These are phyloP conservation scores for Rhodinocichla rosea DNA, from an alignment of 2,113 vertebrate genomes.

Conservation along the genomic window DNA sequence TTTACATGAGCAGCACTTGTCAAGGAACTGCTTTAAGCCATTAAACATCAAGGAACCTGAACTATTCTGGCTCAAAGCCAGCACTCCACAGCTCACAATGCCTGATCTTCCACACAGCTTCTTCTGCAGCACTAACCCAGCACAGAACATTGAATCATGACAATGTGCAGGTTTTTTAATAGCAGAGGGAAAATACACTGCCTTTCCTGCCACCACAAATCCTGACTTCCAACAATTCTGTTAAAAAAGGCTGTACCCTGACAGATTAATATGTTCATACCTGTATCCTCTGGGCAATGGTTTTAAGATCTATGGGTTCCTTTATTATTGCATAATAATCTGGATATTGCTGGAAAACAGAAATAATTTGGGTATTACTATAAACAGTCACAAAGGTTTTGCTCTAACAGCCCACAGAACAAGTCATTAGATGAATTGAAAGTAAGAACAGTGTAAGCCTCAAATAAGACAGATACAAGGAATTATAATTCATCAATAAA, in stretches of 20 bases:
- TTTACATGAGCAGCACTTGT: background rate
- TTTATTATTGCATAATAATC: constrained; percentile 99
- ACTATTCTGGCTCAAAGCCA: background rate
- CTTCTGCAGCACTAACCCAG: background rate
- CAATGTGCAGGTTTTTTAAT: background rate
- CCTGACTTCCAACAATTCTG: background rate
- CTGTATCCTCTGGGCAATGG: constrained; percentile 96
- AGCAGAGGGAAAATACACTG: background rate
- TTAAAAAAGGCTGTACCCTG: background rate
- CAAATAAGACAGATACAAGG: background rate
- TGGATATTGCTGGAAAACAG: constrained; percentile 92
- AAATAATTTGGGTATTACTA: background rate
- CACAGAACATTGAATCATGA: background rate
- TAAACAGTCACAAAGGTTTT: background rate
- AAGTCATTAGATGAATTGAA: background rate
- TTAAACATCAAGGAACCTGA: background rate
- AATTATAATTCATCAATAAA: background rate
- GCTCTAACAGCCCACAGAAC: background rate
- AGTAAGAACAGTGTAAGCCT: background rate
- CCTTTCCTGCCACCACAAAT: background rate
- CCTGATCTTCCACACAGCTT: background rate
- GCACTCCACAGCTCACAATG: background rate
- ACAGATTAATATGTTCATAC: constrained; percentile 42
- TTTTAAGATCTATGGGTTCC: constrained; percentile 97
- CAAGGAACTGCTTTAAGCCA: background rate